Evolutionary conservation across 2,797 vertebrate genomes (phyloP), one percentile per base, ranked within the genome.

Genomic region (Lagocephalus sceleratus): DNA sequence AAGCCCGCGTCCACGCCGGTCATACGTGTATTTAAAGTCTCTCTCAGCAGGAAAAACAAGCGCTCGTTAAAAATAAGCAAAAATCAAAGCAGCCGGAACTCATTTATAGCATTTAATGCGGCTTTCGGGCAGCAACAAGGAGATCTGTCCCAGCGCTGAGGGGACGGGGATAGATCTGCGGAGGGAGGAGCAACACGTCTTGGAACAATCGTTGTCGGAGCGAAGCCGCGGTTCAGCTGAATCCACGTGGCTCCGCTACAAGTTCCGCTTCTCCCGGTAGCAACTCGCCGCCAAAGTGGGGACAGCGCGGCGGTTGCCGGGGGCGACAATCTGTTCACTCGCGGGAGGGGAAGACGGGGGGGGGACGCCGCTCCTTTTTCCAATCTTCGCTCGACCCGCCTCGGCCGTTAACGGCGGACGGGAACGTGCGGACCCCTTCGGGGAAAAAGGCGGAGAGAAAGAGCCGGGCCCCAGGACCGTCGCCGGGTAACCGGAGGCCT

Each of bases 271-370:
- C 85, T 75, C 75, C 51, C 63, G 68, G 59, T 58, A 64, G 81
- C 67, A 65, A 76, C 48, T 6, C 66, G 58, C 54, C 63, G 75
- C 65, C 68, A 76, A 78, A 45, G 53, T 29, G 68, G 75, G 81
- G 75, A 79, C 82, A 66, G 63, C 84, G 82, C 82, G 79, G 66
- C 54, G 79, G 83, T 83, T 68, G 84, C 88, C 79, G 35, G 53
- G 73, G 80, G 88, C 86, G 85, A 88, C 85, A 90, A 90, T 90
- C 88, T 89, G 89, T 83, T 83, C 83, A 26, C 39, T 49, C n/a
- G n/a, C n/a, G n/a, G n/a, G n/a, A n/a, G n/a, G n/a, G n/a, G n/a
- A n/a, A n/a, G n/a, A n/a, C n/a, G n/a, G n/a, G n/a, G n/a, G n/a
- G n/a, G n/a, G n/a, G 26, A 66, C 53, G 69, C 75, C 56, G 79